These are phyloP conservation scores for Pimephales promelas DNA, from an alignment of 2,113 vertebrate species.

Conservation along the genomic window DNA sequence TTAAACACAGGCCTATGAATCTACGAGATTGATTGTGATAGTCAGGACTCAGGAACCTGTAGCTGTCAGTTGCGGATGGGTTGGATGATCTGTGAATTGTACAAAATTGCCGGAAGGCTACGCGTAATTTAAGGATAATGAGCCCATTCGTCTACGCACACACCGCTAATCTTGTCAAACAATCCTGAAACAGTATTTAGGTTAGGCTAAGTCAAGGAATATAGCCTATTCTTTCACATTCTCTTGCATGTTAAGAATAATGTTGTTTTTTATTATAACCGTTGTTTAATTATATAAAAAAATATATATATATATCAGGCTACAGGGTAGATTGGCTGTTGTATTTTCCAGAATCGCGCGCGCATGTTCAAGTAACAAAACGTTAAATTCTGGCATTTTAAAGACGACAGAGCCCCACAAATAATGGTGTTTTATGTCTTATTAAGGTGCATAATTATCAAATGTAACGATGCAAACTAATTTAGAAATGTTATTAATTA, in stretches of 20 bases:
- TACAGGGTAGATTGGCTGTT: not conserved
- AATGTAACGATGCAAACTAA: not conserved
- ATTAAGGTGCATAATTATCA: not conserved
- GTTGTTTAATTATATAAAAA: conserved; percentile 1
- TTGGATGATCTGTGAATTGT: conserved; percentile 1
- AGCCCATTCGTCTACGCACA: not conserved
- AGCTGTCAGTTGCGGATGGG: conserved; percentile 3
- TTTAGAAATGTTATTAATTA: not conserved
- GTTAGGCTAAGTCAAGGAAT: not conserved
- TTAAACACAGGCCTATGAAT: not conserved
- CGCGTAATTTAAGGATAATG: conserved; percentile 22
- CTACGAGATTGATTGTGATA: not conserved
- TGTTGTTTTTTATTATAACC: not conserved
- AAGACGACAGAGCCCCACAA: not conserved
- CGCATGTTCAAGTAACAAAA: not conserved
- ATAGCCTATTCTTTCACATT: not conserved
- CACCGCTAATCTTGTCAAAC: conserved; percentile 11
- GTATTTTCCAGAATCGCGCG: not conserved
- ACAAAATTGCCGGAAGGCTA: not conserved
- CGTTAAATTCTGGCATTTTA: not conserved
- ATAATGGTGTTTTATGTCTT: not conserved
- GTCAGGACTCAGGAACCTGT: not conserved
- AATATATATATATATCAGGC: too few species aligned
- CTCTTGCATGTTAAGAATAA: not conserved
- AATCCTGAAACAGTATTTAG: not conserved